phyloP scores from a whole-genome alignment of 1,140 invertebrate species.

The Saxidomus purpurata region DNA sequence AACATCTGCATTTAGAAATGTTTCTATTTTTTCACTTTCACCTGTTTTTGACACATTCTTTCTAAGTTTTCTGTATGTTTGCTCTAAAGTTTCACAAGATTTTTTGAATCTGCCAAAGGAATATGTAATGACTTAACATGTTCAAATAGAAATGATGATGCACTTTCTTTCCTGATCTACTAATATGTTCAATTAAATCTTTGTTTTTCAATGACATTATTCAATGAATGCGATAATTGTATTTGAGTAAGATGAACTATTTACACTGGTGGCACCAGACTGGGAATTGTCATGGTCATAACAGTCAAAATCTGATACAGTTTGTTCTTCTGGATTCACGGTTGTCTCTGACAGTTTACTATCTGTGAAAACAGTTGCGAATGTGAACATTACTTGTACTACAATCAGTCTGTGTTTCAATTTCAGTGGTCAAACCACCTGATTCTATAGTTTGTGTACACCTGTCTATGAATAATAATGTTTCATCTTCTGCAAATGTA shows the following conservation, averaged over 20 bases:
- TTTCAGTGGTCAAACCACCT: background rate
- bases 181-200: background rate
- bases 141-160: background rate
- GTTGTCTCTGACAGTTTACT: background rate
- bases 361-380: background rate
- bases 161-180: background rate
- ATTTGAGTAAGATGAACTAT: background rate
- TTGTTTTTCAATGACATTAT: background rate
- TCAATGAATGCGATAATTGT: background rate
- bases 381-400: background rate
- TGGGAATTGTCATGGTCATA: background rate
- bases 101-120: conserved; percentile 3
- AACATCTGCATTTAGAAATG: background rate
- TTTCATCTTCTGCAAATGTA: conserved; percentile 7
- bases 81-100: background rate
- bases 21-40: background rate
- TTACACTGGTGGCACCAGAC: background rate
- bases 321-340: background rate
- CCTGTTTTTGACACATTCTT: background rate
- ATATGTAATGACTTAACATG: background rate
- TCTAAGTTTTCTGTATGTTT: conserved; percentile 4
- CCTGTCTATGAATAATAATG: background rate
- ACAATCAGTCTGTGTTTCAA: background rate
- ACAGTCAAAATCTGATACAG: background rate
- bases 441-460: background rate